A percentile compares a stretch with the other conserved stretches of the same genome.
phyloP scores from a whole-genome alignment of 2,797 vertebrate genomes.

The Danio choprae region DNA sequence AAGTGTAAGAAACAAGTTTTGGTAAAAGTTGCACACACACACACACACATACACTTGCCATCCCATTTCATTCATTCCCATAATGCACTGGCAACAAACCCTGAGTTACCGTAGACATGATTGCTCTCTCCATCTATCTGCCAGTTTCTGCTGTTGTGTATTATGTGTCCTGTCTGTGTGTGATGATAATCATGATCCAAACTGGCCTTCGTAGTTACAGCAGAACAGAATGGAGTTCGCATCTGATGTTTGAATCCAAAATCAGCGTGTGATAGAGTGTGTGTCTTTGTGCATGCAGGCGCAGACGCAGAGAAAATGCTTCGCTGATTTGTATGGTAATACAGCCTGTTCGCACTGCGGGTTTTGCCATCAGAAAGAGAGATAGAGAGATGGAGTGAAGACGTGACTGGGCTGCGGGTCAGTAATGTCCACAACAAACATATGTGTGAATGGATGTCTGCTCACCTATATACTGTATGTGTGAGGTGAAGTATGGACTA shows the following conservation, averaged over 20 bases:
- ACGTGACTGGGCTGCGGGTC: slow-evolving; percentile 7
- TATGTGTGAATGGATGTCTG: slow-evolving; percentile 45
- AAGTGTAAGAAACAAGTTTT: slow-evolving; percentile 1
- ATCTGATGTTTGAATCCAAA: slow-evolving; percentile 34
- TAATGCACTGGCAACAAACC: slow-evolving; percentile 21
- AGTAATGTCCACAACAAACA: slow-evolving; percentile 31
- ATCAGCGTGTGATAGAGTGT: slow-evolving; percentile 52
- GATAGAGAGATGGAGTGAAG: slow-evolving; percentile 22
- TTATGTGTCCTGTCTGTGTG: slow-evolving; percentile 28
- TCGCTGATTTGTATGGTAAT: slow-evolving; percentile 81
- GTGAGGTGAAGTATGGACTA: slow-evolving; percentile 31
- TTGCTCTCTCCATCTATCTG: not conserved
- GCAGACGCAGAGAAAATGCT: slow-evolving; percentile 68
- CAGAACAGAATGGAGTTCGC: slow-evolving; percentile 45
- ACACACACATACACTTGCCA: not conserved
- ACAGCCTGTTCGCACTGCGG: slow-evolving; percentile 74
- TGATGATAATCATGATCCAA: slow-evolving; percentile 38
- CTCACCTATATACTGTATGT: slow-evolving; percentile 37
- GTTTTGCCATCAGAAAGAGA: slow-evolving; percentile 65
- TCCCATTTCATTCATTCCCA: slow-evolving; percentile 51
- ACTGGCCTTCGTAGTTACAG: slow-evolving; percentile 51
- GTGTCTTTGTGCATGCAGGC: slow-evolving; percentile 58
- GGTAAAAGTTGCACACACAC: not conserved
- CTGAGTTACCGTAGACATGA: slow-evolving; percentile 17
- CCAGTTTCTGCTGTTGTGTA: slow-evolving; percentile 14